Conservation (phyloP, 2,888 invertebrate genomes). For the Nemapogon koenigi region DNA sequence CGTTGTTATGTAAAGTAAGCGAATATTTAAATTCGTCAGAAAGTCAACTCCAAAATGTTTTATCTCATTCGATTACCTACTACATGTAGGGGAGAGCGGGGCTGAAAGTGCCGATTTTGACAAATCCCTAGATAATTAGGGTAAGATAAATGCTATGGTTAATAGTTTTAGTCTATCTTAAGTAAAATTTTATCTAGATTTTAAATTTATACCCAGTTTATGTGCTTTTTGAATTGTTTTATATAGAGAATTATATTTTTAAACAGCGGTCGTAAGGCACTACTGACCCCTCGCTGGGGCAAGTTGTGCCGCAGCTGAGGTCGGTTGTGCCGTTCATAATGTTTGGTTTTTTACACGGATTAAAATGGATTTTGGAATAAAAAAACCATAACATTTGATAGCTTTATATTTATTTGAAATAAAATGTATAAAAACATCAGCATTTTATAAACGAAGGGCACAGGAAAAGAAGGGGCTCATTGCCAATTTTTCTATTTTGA, state of each 20-base stretch:
- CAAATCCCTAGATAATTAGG: constrained; percentile 9
- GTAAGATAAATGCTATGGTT: constrained; percentile 4
- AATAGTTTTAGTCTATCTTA: constrained; percentile 11
- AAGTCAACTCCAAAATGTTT: no score
- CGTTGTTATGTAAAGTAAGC: no score
- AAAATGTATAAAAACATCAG: constrained; percentile 3
- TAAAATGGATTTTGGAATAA: constrained; percentile 8
- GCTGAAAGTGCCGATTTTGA: constrained; percentile 13
- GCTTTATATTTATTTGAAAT: constrained; percentile 5
- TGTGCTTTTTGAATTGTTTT: not conserved
- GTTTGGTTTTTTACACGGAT: constrained; percentile 8
- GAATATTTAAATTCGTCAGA: no score
- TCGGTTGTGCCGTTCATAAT: constrained; percentile 12
- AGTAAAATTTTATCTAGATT: constrained; percentile 13
- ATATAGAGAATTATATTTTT: constrained; percentile 8
- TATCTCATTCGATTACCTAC: no score
- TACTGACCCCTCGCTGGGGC: constrained; percentile 14
- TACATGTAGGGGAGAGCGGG: constrained; percentile 8
- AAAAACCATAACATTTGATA: constrained; percentile 9
- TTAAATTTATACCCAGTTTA: constrained; percentile 2
- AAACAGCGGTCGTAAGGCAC: constrained; percentile 12
- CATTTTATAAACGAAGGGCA: no score
- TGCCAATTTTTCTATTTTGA: no score
- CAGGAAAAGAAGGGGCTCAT: no score
- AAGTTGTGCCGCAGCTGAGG: constrained; percentile 15